These are phyloP conservation scores for Desoria tigrina DNA, from an alignment of 2,888 invertebrate genomes.

Conservation along the genomic window DNA sequence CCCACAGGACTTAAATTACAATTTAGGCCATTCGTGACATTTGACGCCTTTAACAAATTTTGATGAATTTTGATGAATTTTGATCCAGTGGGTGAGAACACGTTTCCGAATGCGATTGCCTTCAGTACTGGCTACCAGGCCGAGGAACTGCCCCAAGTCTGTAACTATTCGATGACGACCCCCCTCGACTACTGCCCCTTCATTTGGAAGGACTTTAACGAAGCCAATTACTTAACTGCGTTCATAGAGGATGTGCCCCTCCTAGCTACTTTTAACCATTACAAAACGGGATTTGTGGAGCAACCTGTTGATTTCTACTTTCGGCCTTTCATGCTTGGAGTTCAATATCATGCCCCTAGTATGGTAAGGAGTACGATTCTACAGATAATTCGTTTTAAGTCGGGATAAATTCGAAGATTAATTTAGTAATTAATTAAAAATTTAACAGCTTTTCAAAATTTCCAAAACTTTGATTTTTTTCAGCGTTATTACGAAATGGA, in stretches of 20 bases:
- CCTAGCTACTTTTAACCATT: slow-evolving; percentile 74
- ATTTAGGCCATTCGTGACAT: no score
- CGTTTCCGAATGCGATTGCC: slow-evolving; percentile 85
- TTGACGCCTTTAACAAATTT: no score
- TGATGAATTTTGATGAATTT: neutral
- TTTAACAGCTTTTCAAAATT: neutral
- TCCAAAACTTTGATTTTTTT: neutral
- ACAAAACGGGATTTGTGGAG: slow-evolving; percentile 69
- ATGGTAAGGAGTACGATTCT: neutral
- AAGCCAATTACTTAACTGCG: slow-evolving; percentile 55
- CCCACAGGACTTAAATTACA: no score
- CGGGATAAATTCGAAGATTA: no score
- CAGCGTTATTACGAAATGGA: slow-evolving; percentile 26
- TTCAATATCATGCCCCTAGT: slow-evolving; percentile 26
- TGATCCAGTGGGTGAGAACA: slow-evolving; percentile 70
- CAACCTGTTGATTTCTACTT: slow-evolving; percentile 81
- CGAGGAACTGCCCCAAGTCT: slow-evolving; percentile 45
- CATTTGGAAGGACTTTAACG: slow-evolving; percentile 73
- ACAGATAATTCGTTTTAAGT: no score
- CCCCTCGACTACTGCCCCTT: slow-evolving; percentile 68
- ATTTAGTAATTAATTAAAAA: neutral
- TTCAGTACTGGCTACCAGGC: slow-evolving; percentile 69
- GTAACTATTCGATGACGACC: slow-evolving; percentile 17
- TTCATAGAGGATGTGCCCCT: slow-evolving; percentile 64
- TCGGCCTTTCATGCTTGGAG: slow-evolving; percentile 68